Conservation (phyloP, 2,797 vertebrate genomes). For the Mus spretus region DNA sequence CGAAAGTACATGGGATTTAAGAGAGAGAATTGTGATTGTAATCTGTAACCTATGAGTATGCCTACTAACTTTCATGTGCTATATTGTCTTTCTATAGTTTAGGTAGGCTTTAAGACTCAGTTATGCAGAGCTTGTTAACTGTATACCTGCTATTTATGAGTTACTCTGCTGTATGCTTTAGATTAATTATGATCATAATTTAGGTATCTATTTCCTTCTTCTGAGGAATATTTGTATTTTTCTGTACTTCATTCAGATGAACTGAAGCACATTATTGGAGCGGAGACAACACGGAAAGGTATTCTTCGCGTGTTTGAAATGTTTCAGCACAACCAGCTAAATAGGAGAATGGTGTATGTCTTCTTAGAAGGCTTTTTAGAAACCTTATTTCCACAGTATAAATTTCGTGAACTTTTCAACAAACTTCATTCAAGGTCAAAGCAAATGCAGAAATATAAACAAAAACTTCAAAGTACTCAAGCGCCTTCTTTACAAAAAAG, state of each 20-base stretch:
- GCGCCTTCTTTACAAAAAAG: slow-evolving; percentile 95
- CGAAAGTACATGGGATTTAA: neutral
- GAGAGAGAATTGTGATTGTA: neutral
- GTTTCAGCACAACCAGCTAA: slow-evolving; percentile 99
- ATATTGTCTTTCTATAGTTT: neutral
- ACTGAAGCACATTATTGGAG: slow-evolving; percentile 99
- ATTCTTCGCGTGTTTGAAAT: slow-evolving; percentile 99
- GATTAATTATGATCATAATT: neutral
- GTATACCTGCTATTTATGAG: neutral
- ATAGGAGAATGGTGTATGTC: slow-evolving; percentile 97
- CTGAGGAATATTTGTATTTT: slow-evolving; percentile 26
- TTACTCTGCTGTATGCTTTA: neutral
- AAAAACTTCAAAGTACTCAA: slow-evolving; percentile 94
- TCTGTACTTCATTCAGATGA: slow-evolving; percentile 92
- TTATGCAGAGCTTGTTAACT: neutral
- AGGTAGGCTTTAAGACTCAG: slow-evolving; percentile 27
- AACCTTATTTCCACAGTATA: slow-evolving; percentile 98
- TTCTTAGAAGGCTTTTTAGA: slow-evolving; percentile 99
- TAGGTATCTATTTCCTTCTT: slow-evolving; percentile 40
- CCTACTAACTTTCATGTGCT: neutral
- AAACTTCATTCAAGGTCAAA: slow-evolving; percentile 98
- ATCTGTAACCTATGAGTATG: neutral
- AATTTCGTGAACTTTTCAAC: slow-evolving; percentile 98
- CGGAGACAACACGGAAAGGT: slow-evolving; percentile 98
- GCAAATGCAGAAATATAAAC: slow-evolving; percentile 94